Conservation (phyloP, 2,888 invertebrate species). For the Flexamia atlantica region DNA sequence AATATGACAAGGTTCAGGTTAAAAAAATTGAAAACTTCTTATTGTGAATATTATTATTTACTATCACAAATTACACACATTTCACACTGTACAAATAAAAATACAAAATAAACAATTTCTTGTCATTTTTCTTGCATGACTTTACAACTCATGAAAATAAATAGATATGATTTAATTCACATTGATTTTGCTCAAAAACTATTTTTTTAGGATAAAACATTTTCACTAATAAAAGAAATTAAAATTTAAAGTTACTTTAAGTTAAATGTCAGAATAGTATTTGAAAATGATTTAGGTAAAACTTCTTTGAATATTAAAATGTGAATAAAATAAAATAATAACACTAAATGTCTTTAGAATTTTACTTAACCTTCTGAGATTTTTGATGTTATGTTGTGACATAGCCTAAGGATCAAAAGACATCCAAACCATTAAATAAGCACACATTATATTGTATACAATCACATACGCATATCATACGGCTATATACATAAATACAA, state of each 20-base stretch:
- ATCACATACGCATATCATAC: not conserved
- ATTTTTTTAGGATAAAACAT: not conserved
- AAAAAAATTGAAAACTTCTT: too few species aligned
- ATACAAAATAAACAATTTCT: too few species aligned
- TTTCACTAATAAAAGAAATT: not conserved
- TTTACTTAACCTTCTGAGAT: not conserved
- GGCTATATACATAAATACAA: conserved; percentile 8
- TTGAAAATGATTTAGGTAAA: too few species aligned
- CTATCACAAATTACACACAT: conserved; percentile 4
- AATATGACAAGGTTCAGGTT: too few species aligned
- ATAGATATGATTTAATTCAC: not conserved
- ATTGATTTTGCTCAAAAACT: too few species aligned
- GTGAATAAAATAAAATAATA: not conserved
- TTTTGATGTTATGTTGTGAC: not conserved
- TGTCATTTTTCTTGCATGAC: not conserved
- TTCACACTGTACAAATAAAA: conserved; percentile 21
- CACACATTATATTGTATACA: conserved; percentile 18
- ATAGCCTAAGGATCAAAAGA: too few species aligned
- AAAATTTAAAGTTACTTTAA: not conserved
- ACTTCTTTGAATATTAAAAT: not conserved
- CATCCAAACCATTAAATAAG: not conserved
- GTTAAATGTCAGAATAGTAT: too few species aligned
- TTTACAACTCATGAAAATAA: not conserved
- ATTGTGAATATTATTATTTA: not conserved
- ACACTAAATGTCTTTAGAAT: too few species aligned